Evolutionary conservation across 2,797 vertebrate species (phyloP), one percentile per base, ranked within the genome.

Genomic region (Sebastes taczanowskii): DNA sequence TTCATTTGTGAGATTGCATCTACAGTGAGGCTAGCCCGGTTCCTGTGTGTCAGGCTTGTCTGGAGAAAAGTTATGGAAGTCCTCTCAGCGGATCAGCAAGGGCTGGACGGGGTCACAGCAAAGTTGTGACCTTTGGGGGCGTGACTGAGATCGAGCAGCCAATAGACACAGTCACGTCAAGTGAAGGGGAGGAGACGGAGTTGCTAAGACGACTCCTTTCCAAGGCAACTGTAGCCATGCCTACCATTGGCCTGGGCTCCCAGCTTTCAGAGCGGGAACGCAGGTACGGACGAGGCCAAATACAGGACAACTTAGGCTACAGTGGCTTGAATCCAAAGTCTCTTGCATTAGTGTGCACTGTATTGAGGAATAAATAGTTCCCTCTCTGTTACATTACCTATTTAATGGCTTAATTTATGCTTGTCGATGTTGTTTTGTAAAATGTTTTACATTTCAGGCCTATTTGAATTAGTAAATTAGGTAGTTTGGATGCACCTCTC

Each of bases 101-200:
- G n/a, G 95, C 95, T 80, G 84, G 94, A 92, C 96, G 93, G 91
- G 90, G 92, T 87, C 96, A 95, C 83, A 91, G 94, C 87, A 96
- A 95, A 91, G 95, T 97, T 91, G 97, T 99, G 92, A 98, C 96
- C 94, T 99, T 99, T 91, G 98, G 98, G 85, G 97, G 96, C 2
- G 97, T 99, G 91, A 98, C 97, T 81, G 97, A 99, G 94, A 97
- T 98, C 93, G 96, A 97, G 91, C 94, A 96, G 92, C 96, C 93
- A 81, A 91, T 97, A 11, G 91, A 96, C 89, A 92, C 96, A 83
- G 92, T 95, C 83, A 93, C 89, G 83, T 70, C 90, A 66, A 94
- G 89, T 83, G 90, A 95, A 91, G 93, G 92, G 90, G 94, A 93
- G 86, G 93, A 95, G 92, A 92, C 88, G 18, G 91, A 92, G 85